Percentiles rank a stretch among this genome's conserved stretches.
Evolutionary conservation across 2,113 vertebrate species (phyloP).

Genomic region (Blennius ocellaris): DNA sequence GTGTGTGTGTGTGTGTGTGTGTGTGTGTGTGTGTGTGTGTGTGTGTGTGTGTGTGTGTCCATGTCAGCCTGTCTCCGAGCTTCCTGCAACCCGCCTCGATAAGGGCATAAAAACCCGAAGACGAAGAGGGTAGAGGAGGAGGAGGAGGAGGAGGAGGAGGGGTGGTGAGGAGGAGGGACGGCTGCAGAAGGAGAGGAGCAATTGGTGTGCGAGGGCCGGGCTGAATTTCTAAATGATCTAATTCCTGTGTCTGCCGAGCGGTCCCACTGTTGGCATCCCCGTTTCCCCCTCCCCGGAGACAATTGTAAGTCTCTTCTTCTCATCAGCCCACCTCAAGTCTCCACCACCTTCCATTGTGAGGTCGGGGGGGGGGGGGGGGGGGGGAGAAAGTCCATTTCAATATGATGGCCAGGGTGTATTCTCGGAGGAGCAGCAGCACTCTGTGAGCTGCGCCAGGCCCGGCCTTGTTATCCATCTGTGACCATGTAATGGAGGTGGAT

Average conservation of each 20-base stretch:
- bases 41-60: conserved; percentile 50
- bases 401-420: conserved; percentile 68
- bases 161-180: neutral
- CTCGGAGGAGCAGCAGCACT: conserved; percentile 61
- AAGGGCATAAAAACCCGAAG: conserved; percentile 56
- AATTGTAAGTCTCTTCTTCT: conserved; percentile 60
- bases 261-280: conserved; percentile 56
- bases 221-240: conserved; percentile 78
- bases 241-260: conserved; percentile 63
- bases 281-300: conserved; percentile 61
- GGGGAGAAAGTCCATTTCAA: conserved; percentile 70
- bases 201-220: conserved; percentile 52
- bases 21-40: conserved; percentile 47
- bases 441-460: conserved; percentile 63
- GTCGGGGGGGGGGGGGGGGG: no score
- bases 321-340: conserved; percentile 65
- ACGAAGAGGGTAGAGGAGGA: neutral
- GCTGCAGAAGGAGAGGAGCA: conserved; percentile 35
- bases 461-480: conserved; percentile 75
- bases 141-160: conserved; percentile 13
- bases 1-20: no score
- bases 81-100: conserved; percentile 61
- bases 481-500: conserved; percentile 72
- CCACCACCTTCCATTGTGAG: conserved; percentile 43
- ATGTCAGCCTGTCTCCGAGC: conserved; percentile 68